Evolutionary conservation across 1,140 invertebrate species (phyloP).

Genomic region (Tetranychus urticae): DNA sequence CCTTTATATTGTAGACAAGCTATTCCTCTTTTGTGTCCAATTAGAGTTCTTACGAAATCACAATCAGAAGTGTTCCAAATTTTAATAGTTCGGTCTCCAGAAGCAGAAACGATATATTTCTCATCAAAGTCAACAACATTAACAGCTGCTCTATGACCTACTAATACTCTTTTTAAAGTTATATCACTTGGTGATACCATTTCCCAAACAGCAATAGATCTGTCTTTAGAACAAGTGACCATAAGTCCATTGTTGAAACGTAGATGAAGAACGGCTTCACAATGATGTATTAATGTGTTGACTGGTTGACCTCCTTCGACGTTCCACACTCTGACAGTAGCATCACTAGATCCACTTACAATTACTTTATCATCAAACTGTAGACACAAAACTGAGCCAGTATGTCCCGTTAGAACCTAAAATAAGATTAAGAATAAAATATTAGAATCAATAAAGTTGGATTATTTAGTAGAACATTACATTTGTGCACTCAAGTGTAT

Average conservation of each 20-base stretch:
- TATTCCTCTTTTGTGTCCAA: conserved; percentile 95
- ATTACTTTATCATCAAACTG: conserved; percentile 98
- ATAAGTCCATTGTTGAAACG: conserved; percentile 97
- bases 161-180: conserved; percentile 69
- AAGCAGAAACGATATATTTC: conserved; percentile 98
- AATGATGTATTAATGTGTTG: conserved; percentile 97
- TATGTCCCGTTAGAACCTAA: conserved; percentile 77
- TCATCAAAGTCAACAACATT: conserved; percentile 99
- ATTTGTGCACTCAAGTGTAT: conserved; percentile 65
- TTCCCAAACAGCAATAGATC: conserved; percentile 98
- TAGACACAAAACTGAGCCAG: conserved; percentile 87
- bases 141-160: conserved; percentile 92
- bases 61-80: conserved; percentile 93
- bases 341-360: conserved; percentile 91
- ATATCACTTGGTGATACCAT: conserved; percentile 95
- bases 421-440: neutral
- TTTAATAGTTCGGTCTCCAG: conserved; percentile 96
- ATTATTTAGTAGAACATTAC: conserved; percentile 20
- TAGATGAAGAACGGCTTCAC: conserved; percentile 94
- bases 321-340: conserved; percentile 46
- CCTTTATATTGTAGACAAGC: conserved; percentile 97
- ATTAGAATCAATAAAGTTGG: too few species aligned
- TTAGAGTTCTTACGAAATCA: conserved; percentile 96
- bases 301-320: conserved; percentile 33
- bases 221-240: conserved; percentile 99